Percentiles rank a stretch among this genome's conserved stretches.
phyloP scores from a whole-genome alignment of 2,797 vertebrate genomes.

The Gephyroberyx darwinii region DNA sequence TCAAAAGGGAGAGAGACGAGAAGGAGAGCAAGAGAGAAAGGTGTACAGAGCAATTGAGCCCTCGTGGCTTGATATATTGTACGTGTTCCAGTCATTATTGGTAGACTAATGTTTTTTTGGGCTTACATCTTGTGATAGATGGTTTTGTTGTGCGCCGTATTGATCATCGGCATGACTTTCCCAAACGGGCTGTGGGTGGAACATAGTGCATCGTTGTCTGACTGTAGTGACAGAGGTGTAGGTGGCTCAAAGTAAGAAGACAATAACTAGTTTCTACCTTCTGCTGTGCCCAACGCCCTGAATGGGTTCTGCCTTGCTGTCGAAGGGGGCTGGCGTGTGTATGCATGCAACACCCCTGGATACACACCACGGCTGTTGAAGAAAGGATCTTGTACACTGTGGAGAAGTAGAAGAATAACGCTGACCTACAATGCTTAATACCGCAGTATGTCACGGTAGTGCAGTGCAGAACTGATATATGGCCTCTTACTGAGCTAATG shows the following conservation, averaged over 20 bases:
- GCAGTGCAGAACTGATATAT: neutral
- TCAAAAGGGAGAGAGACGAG: conserved; percentile 24
- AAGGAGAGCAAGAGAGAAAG: conserved; percentile 39
- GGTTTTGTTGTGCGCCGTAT: conserved; percentile 61
- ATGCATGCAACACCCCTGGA: conserved; percentile 2
- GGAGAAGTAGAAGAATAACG: neutral
- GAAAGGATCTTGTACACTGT: neutral
- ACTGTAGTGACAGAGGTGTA: conserved; percentile 29
- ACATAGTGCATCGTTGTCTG: conserved; percentile 23
- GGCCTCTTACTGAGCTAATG: neutral
- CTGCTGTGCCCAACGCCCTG: conserved; percentile 8
- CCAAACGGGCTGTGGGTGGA: conserved; percentile 54
- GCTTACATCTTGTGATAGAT: conserved; percentile 62
- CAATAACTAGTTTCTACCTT: conserved; percentile 39
- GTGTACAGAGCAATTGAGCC: conserved; percentile 46
- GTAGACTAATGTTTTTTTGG: conserved; percentile 47
- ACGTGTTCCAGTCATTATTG: conserved; percentile 47
- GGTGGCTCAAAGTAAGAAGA: conserved; percentile 27
- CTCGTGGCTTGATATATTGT: conserved; percentile 61
- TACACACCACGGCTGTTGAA: conserved; percentile 1
- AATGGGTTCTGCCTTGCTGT: conserved; percentile 19
- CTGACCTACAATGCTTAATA: neutral
- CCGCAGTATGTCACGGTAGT: neutral
- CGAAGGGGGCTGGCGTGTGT: neutral
- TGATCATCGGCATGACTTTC: conserved; percentile 67